Evolutionary conservation across 2,113 vertebrate species (phyloP).

Genomic region (Pseudorhombus dupliciocellatus): DNA sequence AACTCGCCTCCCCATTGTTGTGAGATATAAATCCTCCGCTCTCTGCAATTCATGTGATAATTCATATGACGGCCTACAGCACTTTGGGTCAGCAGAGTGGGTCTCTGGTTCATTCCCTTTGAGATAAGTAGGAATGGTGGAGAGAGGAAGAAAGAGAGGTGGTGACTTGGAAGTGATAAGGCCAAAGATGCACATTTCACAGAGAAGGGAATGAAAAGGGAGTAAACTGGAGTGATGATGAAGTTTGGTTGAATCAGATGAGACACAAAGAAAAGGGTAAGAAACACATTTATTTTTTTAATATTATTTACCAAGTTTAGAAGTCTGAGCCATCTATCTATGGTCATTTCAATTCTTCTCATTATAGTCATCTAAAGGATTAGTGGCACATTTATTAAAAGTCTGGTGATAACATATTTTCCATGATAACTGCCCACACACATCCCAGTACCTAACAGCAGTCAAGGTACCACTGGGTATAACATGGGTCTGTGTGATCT

Average conservation of each 20-base stretch:
- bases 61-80: neutral
- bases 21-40: conserved; percentile 4
- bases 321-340: too few relatives aligned
- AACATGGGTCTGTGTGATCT: too few relatives aligned
- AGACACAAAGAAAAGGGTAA: neutral
- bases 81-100: conserved; percentile 17
- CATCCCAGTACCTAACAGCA: too few relatives aligned
- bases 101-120: conserved; percentile 41
- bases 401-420: too few relatives aligned
- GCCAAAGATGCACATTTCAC: conserved; percentile 29
- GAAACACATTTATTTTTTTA: neutral
- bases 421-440: too few relatives aligned
- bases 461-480: too few relatives aligned
- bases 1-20: conserved; percentile 33
- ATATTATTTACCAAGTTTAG: too few relatives aligned
- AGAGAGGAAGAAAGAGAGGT: neutral
- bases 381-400: too few relatives aligned
- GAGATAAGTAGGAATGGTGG: conserved; percentile 20
- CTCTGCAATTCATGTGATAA: conserved; percentile 32
- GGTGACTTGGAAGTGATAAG: conserved; percentile 20
- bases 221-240: conserved; percentile 30
- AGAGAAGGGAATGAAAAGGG: conserved; percentile 61
- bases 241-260: conserved; percentile 25
- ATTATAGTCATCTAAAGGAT: too few relatives aligned
- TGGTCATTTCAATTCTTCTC: too few relatives aligned